These are phyloP conservation scores for Sparus aurata DNA, from an alignment of 2,797 vertebrate species.

Conservation along the genomic window DNA sequence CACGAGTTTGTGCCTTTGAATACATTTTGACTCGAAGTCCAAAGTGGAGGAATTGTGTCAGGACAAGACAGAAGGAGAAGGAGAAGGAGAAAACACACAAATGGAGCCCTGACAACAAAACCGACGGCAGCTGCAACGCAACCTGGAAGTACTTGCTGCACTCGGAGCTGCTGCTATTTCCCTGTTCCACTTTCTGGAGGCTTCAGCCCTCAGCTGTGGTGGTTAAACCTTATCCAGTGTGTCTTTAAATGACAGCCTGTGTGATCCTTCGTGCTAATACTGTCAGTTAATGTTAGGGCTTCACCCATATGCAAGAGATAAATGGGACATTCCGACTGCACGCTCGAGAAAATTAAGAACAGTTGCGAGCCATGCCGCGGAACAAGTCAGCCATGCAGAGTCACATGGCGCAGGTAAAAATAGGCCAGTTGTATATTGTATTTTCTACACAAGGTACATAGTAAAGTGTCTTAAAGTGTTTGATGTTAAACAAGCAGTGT, in stretches of 20 bases:
- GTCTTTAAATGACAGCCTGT: background rate
- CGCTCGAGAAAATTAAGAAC: background rate
- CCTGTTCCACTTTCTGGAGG: background rate
- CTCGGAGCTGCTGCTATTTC: too few relatives aligned
- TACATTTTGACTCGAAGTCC: background rate
- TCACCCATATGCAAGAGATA: background rate
- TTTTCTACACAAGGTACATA: too few relatives aligned
- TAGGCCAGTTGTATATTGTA: too few relatives aligned
- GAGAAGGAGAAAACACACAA: too few relatives aligned
- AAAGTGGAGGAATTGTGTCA: background rate
- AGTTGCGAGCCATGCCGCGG: background rate
- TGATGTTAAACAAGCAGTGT: too few relatives aligned
- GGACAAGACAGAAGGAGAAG: too few relatives aligned
- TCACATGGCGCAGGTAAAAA: too few relatives aligned
- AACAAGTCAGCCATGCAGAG: too few relatives aligned
- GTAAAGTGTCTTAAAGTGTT: too few relatives aligned
- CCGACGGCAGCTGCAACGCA: background rate
- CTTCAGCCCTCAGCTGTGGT: background rate
- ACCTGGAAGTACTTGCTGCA: background rate
- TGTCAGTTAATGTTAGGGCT: background rate
- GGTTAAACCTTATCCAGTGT: background rate
- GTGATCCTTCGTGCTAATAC: background rate
- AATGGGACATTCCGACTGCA: conserved; percentile 7
- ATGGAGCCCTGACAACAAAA: background rate
- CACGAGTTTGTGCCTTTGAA: too few relatives aligned